Evolutionary conservation across 2,797 vertebrate genomes (phyloP), one percentile per base, ranked within the genome.

Genomic region (Myotis findleyi): DNA sequence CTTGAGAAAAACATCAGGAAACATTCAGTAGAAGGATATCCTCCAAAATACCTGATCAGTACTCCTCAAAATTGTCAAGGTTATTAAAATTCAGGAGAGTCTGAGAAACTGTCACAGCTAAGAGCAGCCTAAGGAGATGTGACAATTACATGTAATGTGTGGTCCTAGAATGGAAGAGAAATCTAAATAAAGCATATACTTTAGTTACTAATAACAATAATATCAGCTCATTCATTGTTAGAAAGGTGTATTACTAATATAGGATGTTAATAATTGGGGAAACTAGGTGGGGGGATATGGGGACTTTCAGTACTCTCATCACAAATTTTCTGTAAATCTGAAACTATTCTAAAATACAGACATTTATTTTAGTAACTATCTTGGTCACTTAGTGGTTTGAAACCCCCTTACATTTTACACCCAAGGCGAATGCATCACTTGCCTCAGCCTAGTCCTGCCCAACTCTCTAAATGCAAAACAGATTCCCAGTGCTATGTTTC

Each of bases 141-240:
- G 53, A 75, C 30, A 90, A 14, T 12, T 66, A 38, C 53, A 68
- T 68, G 12, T 27, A 25, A 71, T 38, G 14, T 57, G 55, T 23
- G 38, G 81, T 85, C 30, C 30, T 72, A 64, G 55, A 64, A 41
- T 5, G 49, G 76, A 71, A 93, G 59, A 53, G 33, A 90, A 73
- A 71, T 76, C 3, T 76, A 21, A 93, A 76, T 82, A 76, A 91
- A 96, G 33, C 53, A n/a, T 21, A 91, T 57, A 36, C 9, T 51
- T 68, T 33, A n/a, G 47, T 71, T 88, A 71, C 79, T 49, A 81
- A 75, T 66, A 69, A 49, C 27, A n/a, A 38, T 7, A 27, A 51
- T 66, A 79, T 20, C 51, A 59, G 38, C 25, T 90, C 69, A 59
- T 47, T 68, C 66, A 17, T 41, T 86, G 13, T 81, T 64, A 77